A percentile compares a stretch with the other conserved stretches of the same genome.
phyloP scores from a whole-genome alignment of 2,797 vertebrate genomes.

The Knipowitschia caucasica region DNA sequence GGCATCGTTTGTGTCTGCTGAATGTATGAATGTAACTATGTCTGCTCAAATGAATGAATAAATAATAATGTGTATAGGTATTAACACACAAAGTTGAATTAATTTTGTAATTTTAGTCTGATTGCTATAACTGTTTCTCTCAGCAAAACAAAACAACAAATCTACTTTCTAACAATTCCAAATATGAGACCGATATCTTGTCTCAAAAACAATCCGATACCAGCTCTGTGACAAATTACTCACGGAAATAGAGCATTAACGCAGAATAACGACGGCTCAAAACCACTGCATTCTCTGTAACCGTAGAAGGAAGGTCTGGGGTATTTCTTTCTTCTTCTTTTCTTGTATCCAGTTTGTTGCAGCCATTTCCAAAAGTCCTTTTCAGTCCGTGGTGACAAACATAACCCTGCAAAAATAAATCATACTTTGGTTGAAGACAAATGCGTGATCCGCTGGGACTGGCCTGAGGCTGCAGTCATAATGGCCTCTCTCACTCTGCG shows the following conservation, averaged over 20 bases:
- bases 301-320: constrained; percentile 42
- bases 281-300: constrained; percentile 60
- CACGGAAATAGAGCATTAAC: constrained; percentile 57
- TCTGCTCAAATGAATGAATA: no score
- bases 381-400: constrained; percentile 71
- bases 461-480: constrained; percentile 66
- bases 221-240: constrained; percentile 25
- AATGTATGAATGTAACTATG: no score
- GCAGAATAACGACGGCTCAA: constrained; percentile 67
- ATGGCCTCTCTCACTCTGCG: constrained; percentile 54
- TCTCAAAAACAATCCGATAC: no score
- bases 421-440: constrained; percentile 78
- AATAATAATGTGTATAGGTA: no score
- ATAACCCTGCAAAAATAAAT: constrained; percentile 76
- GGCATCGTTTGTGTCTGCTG: no score
- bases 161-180: no score
- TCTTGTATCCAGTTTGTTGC: constrained; percentile 30
- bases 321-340: constrained; percentile 13
- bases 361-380: constrained; percentile 65
- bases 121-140: no score
- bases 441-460: constrained; percentile 72
- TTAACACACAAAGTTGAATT: no score
- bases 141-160: no score
- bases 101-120: no score
- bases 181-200: no score